Evolutionary conservation across 2,113 vertebrate genomes (phyloP).

Genomic region (Jaculus jaculus): DNA sequence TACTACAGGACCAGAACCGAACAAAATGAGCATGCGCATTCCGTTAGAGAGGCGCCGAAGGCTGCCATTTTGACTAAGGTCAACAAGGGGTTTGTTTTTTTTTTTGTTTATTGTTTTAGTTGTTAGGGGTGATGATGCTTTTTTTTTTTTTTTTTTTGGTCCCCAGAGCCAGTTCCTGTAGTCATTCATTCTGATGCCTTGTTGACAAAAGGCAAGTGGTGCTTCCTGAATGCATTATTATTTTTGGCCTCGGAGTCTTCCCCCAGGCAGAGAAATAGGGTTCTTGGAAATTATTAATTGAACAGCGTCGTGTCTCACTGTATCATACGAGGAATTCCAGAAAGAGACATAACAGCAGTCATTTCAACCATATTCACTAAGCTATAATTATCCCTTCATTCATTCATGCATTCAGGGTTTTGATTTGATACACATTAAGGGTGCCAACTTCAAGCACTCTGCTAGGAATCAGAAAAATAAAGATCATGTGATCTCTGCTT

Average conservation of each 20-base stretch:
- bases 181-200: slow-evolving; percentile 27
- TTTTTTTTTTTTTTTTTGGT: not conserved
- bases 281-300: slow-evolving; percentile 25
- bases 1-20: too few species aligned
- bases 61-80: slow-evolving; percentile 65
- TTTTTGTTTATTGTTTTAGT: not conserved
- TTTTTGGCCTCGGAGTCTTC: not conserved
- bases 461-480: slow-evolving; percentile 40
- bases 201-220: slow-evolving; percentile 52
- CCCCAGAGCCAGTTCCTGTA: not conserved
- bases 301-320: not conserved
- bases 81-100: not conserved
- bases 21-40: slow-evolving; percentile 9
- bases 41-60: not conserved
- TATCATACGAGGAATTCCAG: slow-evolving; percentile 35
- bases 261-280: not conserved
- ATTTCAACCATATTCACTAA: slow-evolving; percentile 44
- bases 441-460: not conserved
- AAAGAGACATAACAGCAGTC: not conserved
- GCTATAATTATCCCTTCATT: slow-evolving; percentile 2
- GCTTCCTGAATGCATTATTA: not conserved
- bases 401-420: slow-evolving; percentile 27
- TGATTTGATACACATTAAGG: slow-evolving; percentile 20
- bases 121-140: not conserved
- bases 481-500: slow-evolving; percentile 24